Evolutionary conservation across 2,888 invertebrate species (phyloP).

Genomic region (Cactoblastis cactorum): DNA sequence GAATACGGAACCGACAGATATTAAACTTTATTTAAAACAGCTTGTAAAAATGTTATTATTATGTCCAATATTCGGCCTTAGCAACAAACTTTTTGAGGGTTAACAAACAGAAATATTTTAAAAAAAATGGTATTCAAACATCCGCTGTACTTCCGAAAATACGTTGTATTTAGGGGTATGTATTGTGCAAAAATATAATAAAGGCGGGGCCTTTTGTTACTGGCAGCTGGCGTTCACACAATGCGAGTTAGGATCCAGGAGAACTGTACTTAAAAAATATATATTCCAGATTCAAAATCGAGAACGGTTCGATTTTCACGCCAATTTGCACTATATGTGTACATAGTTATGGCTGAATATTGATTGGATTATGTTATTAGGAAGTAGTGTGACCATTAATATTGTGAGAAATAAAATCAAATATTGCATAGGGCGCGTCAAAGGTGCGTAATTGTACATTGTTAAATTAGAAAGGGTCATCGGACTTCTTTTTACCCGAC

Average conservation of each 20-base stretch:
- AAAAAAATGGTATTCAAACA: conserved; percentile 7
- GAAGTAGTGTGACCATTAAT: conserved; percentile 2
- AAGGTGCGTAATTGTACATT: not conserved
- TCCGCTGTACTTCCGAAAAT: conserved; percentile 5
- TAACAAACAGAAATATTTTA: not conserved
- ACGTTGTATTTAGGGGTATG: conserved; percentile 3
- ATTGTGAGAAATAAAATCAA: conserved; percentile 4
- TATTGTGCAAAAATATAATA: conserved; percentile 10
- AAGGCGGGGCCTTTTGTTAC: not conserved
- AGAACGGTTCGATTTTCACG: not conserved
- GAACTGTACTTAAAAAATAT: conserved; percentile 5
- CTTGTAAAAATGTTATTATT: no score
- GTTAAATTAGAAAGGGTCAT: not conserved
- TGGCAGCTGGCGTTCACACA: conserved; percentile 8
- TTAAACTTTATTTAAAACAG: no score
- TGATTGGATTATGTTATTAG: not conserved
- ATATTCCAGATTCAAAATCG: conserved; percentile 3
- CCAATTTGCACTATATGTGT: not conserved
- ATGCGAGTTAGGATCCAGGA: conserved; percentile 4
- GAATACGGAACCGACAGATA: no score
- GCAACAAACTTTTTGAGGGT: conserved; percentile 7
- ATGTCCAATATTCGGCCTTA: not conserved
- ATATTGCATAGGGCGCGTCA: conserved; percentile 1
- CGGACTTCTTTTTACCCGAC: no score
- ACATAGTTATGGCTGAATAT: not conserved